Evolutionary conservation across 2,797 vertebrate genomes (phyloP), one percentile per base, ranked within the genome.

Genomic region (Semotilus atromaculatus): DNA sequence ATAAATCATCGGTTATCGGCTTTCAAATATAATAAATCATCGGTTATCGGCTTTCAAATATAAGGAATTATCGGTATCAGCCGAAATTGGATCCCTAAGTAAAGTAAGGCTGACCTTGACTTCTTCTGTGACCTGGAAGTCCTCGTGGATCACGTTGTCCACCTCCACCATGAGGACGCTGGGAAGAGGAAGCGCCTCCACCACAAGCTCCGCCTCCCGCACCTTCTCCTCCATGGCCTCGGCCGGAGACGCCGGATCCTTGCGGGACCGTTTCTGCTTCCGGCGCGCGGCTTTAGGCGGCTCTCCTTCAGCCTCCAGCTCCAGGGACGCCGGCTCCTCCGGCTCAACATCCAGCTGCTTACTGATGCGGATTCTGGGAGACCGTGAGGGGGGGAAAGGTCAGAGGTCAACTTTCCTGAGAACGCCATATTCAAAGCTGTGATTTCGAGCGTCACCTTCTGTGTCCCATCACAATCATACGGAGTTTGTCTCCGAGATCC

Each of bases 401-500:
- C 55, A 38, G 40, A 45, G 36, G 58, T 48, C 45, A 48, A 21
- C 36, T 38, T 16, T 21, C 21, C 43, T 4, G 62, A 21, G 5
- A 19, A 48, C 10, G 0, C 0, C 5, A 16, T 71, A 26, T n/a
- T 16, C 23, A 16, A 71, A 68, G 85, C 45, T 14, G 23, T 11
- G 55, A 58, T 58, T 58, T 5, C 9, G 55, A 14, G 5, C 60
- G 9, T 86, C 86, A 98, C 98, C 98, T 97, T 79, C 98, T 95
- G 87, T 99, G 98, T 11, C 98, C 98, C 96, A 99, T 99, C 85
- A 99, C 97, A 0, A 99, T 99, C 98, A 99, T 99, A 8, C 98
- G 97, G 74, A 99, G 90, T 90, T 97, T 98, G 93, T 99, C 98
- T 1, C 98, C 98, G 1, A 99, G 95, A 92, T 99, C 98, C 93